Conservation (phyloP, 2,113 vertebrate genomes). For the Hippocampus zosterae region DNA sequence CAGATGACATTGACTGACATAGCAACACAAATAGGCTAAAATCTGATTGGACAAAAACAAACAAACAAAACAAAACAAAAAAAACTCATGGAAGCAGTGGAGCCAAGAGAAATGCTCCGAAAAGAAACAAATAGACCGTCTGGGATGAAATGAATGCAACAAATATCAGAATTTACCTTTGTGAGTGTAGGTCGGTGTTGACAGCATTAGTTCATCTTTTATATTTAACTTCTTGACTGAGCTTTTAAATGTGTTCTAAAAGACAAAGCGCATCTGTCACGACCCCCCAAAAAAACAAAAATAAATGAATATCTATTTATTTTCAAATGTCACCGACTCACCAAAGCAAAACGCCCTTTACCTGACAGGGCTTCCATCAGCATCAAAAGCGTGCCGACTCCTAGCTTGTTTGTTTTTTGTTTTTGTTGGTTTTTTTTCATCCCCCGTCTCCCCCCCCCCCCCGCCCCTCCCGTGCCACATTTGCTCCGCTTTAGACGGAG, state of each 20-base stretch:
- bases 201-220: neutral
- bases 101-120: neutral
- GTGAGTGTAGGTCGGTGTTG: too few relatives aligned
- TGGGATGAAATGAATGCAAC: too few relatives aligned
- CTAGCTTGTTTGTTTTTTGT: conserved; percentile 13
- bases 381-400: conserved; percentile 18
- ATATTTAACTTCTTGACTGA: neutral
- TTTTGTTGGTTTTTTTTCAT: conserved; percentile 6
- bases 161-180: too few relatives aligned
- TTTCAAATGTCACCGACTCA: conserved; percentile 42
- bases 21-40: too few relatives aligned
- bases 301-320: conserved; percentile 2
- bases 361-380: conserved; percentile 28
- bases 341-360: conserved; percentile 30
- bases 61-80: too few relatives aligned
- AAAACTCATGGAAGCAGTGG: neutral
- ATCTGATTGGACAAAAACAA: too few relatives aligned
- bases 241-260: neutral
- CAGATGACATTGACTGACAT: too few relatives aligned
- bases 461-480: conserved; percentile 25
- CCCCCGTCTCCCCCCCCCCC: neutral
- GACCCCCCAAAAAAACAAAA: conserved; percentile 20
- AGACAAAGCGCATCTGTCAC: conserved; percentile 9
- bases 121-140: too few relatives aligned
- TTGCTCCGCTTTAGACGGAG: conserved; percentile 60